Conservation (phyloP, 1,140 invertebrate species). For the Ceratina australensis region DNA sequence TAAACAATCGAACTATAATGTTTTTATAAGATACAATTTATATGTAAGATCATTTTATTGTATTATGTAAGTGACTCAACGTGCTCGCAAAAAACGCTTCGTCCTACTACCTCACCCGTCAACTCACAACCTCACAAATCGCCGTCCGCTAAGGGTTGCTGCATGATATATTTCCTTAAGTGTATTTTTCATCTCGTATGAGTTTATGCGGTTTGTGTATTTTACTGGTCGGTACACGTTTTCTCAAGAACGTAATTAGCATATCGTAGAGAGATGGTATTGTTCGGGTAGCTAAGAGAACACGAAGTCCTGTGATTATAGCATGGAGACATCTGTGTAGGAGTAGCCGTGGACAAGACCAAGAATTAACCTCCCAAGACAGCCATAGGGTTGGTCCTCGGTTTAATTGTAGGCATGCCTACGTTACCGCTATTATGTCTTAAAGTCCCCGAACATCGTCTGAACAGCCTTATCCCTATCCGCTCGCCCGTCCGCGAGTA, state of each 20-base stretch:
- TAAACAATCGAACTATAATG: too few species aligned
- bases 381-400: not conserved
- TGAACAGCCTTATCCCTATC: not conserved
- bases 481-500: not conserved
- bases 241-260: not conserved
- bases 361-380: constrained; percentile 21
- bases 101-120: too few species aligned
- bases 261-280: not conserved
- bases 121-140: too few species aligned
- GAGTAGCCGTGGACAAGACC: not conserved
- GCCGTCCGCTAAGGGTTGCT: too few species aligned
- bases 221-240: not conserved
- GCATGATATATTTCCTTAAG: too few species aligned
- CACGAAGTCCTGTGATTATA: not conserved
- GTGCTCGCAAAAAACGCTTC: too few species aligned
- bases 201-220: not conserved
- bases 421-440: constrained; percentile 7
- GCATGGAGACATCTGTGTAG: not conserved
- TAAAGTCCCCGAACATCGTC: constrained; percentile 2
- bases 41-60: too few species aligned
- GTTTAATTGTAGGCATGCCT: constrained; percentile 6
- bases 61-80: too few species aligned
- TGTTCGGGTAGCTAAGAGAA: not conserved
- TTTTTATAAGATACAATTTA: too few species aligned
- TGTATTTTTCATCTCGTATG: not conserved